A percentile compares a stretch with the other conserved stretches of the same genome.
These are phyloP conservation scores for Dicerorhinus sumatrensis DNA, from an alignment of 2,113 vertebrate species.

Conservation along the genomic window DNA sequence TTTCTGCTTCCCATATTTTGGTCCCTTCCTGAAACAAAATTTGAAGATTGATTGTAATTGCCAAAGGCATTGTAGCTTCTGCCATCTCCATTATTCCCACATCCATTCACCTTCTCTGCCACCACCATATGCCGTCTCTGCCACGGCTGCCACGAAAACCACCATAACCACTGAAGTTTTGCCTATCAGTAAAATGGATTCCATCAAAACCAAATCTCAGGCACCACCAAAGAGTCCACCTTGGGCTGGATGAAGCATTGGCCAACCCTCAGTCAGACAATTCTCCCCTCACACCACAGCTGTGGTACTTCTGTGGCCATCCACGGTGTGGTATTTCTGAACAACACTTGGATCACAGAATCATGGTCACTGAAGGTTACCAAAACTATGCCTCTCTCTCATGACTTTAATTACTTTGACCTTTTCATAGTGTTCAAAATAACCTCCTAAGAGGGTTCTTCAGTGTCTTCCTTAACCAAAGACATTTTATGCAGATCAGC, in stretches of 20 bases:
- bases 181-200: constrained; percentile 86
- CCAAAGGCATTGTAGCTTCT: background rate
- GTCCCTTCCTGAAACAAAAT: constrained; percentile 92
- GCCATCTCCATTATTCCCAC: constrained; percentile 81
- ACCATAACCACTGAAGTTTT: constrained; percentile 82
- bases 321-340: constrained; percentile 92
- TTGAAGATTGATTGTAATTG: constrained; percentile 88
- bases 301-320: constrained; percentile 84
- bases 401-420: constrained; percentile 93
- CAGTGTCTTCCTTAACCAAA: constrained; percentile 94
- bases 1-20: constrained; percentile 87
- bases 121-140: constrained; percentile 78
- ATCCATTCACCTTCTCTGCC: constrained; percentile 85
- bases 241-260: constrained; percentile 87
- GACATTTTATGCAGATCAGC: constrained; percentile 92
- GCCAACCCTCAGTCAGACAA: constrained; percentile 92
- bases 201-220: constrained; percentile 85
- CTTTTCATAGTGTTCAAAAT: constrained; percentile 91
- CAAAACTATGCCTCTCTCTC: constrained; percentile 93
- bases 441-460: constrained; percentile 92
- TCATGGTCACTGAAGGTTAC: constrained; percentile 93
- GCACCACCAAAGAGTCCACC: constrained; percentile 84
- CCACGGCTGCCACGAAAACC: constrained; percentile 85
- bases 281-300: constrained; percentile 91
- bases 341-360: constrained; percentile 92